These are phyloP conservation scores for Eubasilissa splendida DNA, from an alignment of 2,888 invertebrate genomes.

Conservation along the genomic window DNA sequence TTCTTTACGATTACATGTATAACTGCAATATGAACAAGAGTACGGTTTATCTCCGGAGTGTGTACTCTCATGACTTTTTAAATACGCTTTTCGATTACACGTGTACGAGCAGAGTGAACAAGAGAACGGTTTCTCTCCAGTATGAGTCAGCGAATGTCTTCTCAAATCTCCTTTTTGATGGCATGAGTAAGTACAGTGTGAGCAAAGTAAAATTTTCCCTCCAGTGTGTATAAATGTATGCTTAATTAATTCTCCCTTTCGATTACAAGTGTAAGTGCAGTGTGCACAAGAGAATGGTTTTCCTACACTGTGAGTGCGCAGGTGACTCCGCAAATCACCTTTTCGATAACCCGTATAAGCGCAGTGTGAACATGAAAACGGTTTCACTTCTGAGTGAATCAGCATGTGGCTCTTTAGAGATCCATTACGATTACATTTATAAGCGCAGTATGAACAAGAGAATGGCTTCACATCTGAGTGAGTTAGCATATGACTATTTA, in stretches of 20 bases:
- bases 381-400: neutral
- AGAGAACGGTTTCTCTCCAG: neutral
- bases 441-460: too few species aligned
- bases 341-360: neutral
- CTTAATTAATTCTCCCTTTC: neutral
- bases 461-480: too few species aligned
- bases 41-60: conserved; percentile 35
- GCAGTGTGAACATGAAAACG: neutral
- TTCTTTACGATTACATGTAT: neutral
- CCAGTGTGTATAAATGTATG: neutral
- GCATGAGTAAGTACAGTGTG: neutral
- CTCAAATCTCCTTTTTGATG: neutral
- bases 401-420: neutral
- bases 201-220: neutral
- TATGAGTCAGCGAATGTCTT: neutral
- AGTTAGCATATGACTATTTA: too few species aligned
- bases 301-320: neutral
- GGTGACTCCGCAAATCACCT: neutral
- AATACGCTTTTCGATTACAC: neutral
- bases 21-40: conserved; percentile 9
- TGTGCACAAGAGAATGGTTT: conserved; percentile 5
- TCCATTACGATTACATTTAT: too few species aligned
- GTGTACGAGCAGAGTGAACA: neutral
- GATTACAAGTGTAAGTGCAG: neutral
- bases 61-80: conserved; percentile 13